A percentile compares a stretch with the other conserved stretches of the same genome.
Conservation (phyloP, 2,888 invertebrate genomes). For the Rhaphigaster nebulosa region DNA sequence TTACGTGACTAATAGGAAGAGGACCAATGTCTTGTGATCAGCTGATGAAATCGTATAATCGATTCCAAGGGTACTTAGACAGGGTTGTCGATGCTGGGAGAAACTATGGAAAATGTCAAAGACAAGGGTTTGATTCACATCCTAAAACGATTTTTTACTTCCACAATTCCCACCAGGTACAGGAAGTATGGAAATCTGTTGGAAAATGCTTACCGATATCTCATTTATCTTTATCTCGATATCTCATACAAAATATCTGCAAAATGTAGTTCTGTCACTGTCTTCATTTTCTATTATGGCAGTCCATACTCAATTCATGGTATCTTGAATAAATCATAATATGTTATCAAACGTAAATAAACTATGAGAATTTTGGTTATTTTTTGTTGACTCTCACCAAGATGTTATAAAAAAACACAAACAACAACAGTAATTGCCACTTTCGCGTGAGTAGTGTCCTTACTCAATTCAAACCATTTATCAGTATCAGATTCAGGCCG, state of each 20-base stretch:
- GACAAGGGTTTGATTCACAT: neutral
- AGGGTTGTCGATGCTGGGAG: neutral
- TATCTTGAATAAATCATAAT: no score
- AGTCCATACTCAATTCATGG: no score
- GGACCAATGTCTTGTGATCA: neutral
- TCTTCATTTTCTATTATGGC: no score
- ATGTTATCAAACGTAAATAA: no score
- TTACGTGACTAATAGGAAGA: constrained; percentile 10
- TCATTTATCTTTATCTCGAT: no score
- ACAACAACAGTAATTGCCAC: no score
- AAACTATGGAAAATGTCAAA: neutral
- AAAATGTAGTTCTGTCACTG: neutral
- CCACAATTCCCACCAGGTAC: neutral
- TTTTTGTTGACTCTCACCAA: no score
- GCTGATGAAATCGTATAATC: constrained; percentile 8
- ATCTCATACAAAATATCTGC: neutral
- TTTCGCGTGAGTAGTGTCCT: no score
- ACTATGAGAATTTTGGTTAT: no score
- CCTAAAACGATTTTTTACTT: neutral
- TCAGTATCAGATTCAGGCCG: no score
- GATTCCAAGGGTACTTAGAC: neutral
- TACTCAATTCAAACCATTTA: no score
- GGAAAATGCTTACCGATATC: neutral
- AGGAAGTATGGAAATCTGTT: neutral
- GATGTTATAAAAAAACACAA: no score